Percentiles rank a stretch among this genome's conserved stretches.
Conservation (phyloP, 2,888 invertebrate genomes). For the Beris chalybata region DNA sequence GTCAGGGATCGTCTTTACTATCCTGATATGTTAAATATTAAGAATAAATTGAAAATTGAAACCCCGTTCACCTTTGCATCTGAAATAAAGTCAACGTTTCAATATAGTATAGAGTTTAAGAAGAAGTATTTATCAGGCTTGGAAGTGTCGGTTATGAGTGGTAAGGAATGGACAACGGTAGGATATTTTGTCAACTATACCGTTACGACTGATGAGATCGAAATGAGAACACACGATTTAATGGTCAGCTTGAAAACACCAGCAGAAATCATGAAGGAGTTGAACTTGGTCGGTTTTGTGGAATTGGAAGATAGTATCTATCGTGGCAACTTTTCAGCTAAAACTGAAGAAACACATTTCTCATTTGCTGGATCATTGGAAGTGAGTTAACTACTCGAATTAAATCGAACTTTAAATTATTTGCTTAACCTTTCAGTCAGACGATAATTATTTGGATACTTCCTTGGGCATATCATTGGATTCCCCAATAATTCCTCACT, state of each 20-base stretch:
- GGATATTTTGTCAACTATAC: conserved; percentile 61
- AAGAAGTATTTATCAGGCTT: conserved; percentile 57
- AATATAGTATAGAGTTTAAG: conserved; percentile 57
- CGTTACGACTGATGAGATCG: conserved; percentile 51
- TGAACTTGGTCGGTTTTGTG: conserved; percentile 57
- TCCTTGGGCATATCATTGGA: conserved; percentile 64
- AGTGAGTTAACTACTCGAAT: conserved; percentile 49
- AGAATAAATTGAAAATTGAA: conserved; percentile 61
- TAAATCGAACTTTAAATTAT: neutral
- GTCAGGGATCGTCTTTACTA: conserved; percentile 62
- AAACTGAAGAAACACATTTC: conserved; percentile 58
- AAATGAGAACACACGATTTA: conserved; percentile 56
- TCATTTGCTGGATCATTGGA: conserved; percentile 61
- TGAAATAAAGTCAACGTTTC: conserved; percentile 59
- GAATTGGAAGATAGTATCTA: conserved; percentile 60
- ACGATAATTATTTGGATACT: conserved; percentile 67
- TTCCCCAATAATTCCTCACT: conserved; percentile 66
- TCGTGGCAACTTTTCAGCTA: conserved; percentile 58
- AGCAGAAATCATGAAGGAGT: conserved; percentile 57
- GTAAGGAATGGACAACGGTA: conserved; percentile 49
- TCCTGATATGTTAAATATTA: conserved; percentile 57
- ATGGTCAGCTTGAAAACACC: conserved; percentile 61
- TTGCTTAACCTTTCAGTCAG: conserved; percentile 48
- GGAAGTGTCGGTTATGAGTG: conserved; percentile 57
- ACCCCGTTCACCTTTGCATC: conserved; percentile 59